Evolutionary conservation across 2,113 vertebrate genomes (phyloP).

Genomic region (Orientallactaga bullata): DNA sequence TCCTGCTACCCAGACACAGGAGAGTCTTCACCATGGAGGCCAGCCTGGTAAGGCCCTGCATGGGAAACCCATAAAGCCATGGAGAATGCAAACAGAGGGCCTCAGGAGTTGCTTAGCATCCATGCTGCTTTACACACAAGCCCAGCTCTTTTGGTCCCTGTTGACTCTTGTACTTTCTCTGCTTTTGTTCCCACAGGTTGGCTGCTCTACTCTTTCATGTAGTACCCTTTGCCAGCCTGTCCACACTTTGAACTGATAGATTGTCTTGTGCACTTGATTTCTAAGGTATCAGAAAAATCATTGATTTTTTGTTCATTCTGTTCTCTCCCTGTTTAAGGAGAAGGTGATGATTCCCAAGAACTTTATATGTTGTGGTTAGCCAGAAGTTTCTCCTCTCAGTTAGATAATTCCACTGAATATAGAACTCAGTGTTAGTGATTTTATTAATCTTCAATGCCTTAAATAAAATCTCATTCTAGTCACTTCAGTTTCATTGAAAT

Average conservation of each 20-base stretch:
- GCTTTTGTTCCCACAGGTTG: too few species aligned
- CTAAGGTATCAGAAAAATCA: not conserved
- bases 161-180: not conserved
- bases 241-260: not conserved
- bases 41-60: not conserved
- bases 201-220: not conserved
- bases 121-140: not conserved
- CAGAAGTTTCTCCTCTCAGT: not conserved
- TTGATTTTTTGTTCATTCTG: not conserved
- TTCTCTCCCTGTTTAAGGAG: not conserved
- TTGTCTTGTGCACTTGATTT: not conserved
- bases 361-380: not conserved
- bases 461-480: not conserved
- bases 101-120: not conserved
- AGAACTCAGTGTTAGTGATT: not conserved
- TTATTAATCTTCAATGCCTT: not conserved
- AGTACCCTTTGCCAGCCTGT: not conserved
- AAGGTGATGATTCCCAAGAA: not conserved
- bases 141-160: not conserved
- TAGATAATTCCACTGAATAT: not conserved
- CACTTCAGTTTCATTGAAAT: not conserved
- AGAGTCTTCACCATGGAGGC: not conserved
- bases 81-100: fast-evolving
- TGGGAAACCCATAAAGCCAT: not conserved
- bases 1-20: not conserved